Evolutionary conservation across 2,888 invertebrate species (phyloP), one percentile per base, ranked within the genome.

Genomic region (Ectemnius continuus): DNA sequence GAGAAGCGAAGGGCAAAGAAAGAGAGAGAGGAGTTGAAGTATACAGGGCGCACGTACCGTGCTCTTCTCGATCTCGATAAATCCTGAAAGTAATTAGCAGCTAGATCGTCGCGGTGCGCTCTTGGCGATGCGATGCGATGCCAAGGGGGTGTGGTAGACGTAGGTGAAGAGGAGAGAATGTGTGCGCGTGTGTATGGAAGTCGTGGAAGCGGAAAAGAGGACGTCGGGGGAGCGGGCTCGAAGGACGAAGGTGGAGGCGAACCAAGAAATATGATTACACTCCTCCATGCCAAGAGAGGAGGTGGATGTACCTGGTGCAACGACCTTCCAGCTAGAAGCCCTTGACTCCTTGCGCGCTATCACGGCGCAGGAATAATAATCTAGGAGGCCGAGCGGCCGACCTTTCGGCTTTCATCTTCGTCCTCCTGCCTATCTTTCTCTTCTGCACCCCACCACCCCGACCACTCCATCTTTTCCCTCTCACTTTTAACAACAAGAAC

Each of bases 201-300:
- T 36, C 36, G 28, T 23, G 63, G 63, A 60, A 64, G 45, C 28
- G 26, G 26, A 52, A 13, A 56, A 14, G 52, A 46, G 45, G n/a
- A 64, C 16, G 36, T 13, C 47, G 64, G 60, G 60, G 52, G 23
- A 62, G 45, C 56, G 2, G 56, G 6, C 16, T 23, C 36, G 60
- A 45, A 59, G 60, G 62, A 73, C 68, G 66, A 70, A 61, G 67
- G 64, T 67, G 68, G 52, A 59, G 66, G 72, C 75, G 64, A 76
- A 66, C 73, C 61, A 73, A 82, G 78, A 80, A 80, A 78, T 83
- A 81, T 79, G 81, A 83, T 83, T 82, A 80, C 72, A 77, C 64
- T 65, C 58, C 67, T 72, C 65, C 52, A n/a, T 68, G 70, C 67
- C 57, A 65, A 69, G 61, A 81, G 74, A 75, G 36, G 36, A 36